A percentile compares a stretch with the other conserved stretches of the same genome.
These are phyloP conservation scores for Eospalax fontanierii DNA, from an alignment of 2,797 vertebrate genomes.

Conservation along the genomic window DNA sequence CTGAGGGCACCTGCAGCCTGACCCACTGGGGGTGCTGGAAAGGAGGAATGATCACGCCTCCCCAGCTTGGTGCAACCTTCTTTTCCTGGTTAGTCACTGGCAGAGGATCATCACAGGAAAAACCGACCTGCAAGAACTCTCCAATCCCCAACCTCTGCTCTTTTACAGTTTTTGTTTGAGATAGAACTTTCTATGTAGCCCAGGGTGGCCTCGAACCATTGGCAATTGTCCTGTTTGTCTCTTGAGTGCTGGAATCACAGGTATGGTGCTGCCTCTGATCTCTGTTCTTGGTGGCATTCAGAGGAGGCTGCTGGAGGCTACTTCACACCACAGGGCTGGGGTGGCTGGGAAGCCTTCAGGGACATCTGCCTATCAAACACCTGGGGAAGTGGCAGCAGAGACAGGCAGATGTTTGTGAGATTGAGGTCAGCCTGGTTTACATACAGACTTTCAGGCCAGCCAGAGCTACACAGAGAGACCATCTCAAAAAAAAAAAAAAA, in stretches of 20 bases:
- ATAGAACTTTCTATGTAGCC: too few species aligned
- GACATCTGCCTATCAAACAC: too few species aligned
- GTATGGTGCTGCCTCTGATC: neutral
- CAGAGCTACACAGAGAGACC: too few species aligned
- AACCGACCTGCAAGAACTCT: neutral
- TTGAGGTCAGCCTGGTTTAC: too few species aligned
- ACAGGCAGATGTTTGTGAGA: too few species aligned
- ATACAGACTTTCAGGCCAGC: too few species aligned
- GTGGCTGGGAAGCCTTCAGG: neutral
- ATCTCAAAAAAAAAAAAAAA: too few species aligned
- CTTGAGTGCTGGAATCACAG: neutral
- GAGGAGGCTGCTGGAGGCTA: neutral
- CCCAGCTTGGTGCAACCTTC: neutral
- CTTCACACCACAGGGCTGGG: neutral
- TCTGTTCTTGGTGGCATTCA: neutral
- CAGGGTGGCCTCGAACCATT: too few species aligned
- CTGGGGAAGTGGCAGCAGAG: too few species aligned
- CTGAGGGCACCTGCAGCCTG: neutral
- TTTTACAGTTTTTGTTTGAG: too few species aligned
- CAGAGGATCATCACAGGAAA: neutral
- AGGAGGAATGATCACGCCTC: too few species aligned
- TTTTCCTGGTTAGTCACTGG: neutral
- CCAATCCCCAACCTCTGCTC: neutral
- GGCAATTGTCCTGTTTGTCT: too few species aligned
- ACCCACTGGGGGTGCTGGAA: neutral